phyloP scores from a whole-genome alignment of 2,797 vertebrate species.

The Leptoclinus maculatus region DNA sequence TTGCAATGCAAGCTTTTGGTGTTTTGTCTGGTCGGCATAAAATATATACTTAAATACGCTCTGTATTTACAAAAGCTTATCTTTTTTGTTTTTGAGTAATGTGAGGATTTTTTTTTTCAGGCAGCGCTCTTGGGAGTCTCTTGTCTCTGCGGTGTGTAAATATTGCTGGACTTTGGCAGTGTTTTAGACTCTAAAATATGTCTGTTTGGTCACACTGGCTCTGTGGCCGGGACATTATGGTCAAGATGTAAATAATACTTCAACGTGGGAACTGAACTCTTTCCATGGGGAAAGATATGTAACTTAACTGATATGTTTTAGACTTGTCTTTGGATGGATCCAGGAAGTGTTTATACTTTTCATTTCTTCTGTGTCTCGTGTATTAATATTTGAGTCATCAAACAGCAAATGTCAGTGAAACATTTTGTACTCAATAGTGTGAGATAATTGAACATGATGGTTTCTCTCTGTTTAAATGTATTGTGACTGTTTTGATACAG shows the following conservation, averaged over 20 bases:
- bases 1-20: slow-evolving; percentile 14
- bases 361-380: slow-evolving; percentile 62
- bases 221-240: slow-evolving; percentile 86
- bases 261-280: slow-evolving; percentile 83
- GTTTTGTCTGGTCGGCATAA: slow-evolving; percentile 26
- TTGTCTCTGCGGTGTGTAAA: slow-evolving; percentile 78
- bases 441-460: slow-evolving; percentile 79
- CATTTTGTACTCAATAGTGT: slow-evolving; percentile 83
- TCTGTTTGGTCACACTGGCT: slow-evolving; percentile 87
- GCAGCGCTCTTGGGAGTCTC: slow-evolving; percentile 22
- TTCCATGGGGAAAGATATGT: slow-evolving; percentile 78
- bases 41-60: slow-evolving; percentile 12
- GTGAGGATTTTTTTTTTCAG: slow-evolving; percentile 18
- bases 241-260: slow-evolving; percentile 90
- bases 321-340: slow-evolving; percentile 83
- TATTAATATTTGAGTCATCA: slow-evolving; percentile 85
- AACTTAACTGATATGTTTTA: slow-evolving; percentile 87
- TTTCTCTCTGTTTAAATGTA: slow-evolving; percentile 79
- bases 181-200: slow-evolving; percentile 70
- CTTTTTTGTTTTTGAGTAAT: slow-evolving; percentile 36
- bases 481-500: slow-evolving; percentile 63
- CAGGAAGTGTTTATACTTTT: slow-evolving; percentile 80
- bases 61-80: slow-evolving; percentile 34
- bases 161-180: slow-evolving; percentile 73
- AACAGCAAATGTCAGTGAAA: slow-evolving; percentile 84